Conservation (phyloP, 2,113 vertebrate species). For the Vimba vimba region DNA sequence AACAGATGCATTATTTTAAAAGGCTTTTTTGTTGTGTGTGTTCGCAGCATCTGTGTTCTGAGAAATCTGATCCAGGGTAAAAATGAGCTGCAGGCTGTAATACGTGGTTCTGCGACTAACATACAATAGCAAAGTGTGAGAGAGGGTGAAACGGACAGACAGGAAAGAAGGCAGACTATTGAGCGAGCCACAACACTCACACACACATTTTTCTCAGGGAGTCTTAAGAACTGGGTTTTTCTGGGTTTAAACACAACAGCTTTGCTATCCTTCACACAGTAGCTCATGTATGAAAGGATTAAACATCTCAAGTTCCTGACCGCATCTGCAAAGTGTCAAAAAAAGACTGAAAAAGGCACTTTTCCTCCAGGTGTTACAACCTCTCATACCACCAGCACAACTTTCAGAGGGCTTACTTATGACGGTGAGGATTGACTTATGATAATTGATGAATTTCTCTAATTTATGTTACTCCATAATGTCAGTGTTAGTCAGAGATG, state of each 20-base stretch:
- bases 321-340: conserved; percentile 31
- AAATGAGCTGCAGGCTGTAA: conserved; percentile 53
- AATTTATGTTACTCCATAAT: background rate
- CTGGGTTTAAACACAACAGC: conserved; percentile 34
- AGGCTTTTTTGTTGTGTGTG: conserved; percentile 44
- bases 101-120: conserved; percentile 10
- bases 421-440: background rate
- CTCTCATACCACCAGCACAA: background rate
- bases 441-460: background rate
- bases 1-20: conserved; percentile 39
- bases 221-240: conserved; percentile 29
- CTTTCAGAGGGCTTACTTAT: background rate
- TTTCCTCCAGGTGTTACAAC: conserved; percentile 23
- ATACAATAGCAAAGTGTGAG: conserved; percentile 44
- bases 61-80: conserved; percentile 46
- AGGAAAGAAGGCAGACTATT: conserved; percentile 28
- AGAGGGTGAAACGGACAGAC: conserved; percentile 41
- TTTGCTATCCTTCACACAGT: conserved; percentile 39
- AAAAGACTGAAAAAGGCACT: conserved; percentile 26
- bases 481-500: no score
- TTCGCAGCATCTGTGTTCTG: conserved; percentile 40
- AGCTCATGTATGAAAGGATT: conserved; percentile 40
- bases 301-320: conserved; percentile 54
- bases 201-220: conserved; percentile 31
- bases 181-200: conserved; percentile 10